phyloP scores from a whole-genome alignment of 1,140 invertebrate genomes.

The Tenebrio molitor region DNA sequence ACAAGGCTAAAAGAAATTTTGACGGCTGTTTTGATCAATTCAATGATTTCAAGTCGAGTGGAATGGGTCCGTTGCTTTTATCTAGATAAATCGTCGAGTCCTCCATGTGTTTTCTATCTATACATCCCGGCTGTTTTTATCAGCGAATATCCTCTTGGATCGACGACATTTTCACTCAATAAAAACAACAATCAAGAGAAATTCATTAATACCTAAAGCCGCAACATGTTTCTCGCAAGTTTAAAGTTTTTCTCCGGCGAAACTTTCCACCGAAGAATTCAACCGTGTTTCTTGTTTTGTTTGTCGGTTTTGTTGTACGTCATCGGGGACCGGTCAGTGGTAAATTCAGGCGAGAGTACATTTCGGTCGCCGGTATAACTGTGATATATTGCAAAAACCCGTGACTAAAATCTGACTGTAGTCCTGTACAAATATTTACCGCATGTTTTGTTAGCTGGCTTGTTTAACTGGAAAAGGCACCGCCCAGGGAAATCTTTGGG shows the following conservation, averaged over 20 bases:
- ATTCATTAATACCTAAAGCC: no score
- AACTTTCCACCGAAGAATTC: neutral
- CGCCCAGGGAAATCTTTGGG: constrained; percentile 34
- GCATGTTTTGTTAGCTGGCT: constrained; percentile 37
- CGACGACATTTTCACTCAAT: no score
- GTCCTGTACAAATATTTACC: constrained; percentile 42
- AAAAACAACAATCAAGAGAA: no score
- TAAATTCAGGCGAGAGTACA: constrained; percentile 28
- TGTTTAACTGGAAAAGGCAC: constrained; percentile 41
- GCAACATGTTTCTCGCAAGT: no score
- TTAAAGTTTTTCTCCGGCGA: neutral
- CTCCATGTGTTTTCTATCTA: no score
- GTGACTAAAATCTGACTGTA: constrained; percentile 39
- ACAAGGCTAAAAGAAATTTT: no score
- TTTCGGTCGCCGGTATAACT: constrained; percentile 14
- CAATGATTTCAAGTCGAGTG: no score
- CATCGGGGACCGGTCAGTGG: constrained; percentile 26
- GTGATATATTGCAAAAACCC: constrained; percentile 36
- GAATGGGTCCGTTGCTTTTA: no score
- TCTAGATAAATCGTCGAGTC: no score
- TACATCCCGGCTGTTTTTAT: no score
- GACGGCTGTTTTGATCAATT: no score
- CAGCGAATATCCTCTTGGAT: no score
- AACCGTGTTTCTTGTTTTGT: constrained; percentile 16
- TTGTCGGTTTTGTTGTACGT: neutral